Base-by-base conservation (phyloP, 2,888 invertebrate genomes). In the Tromatobia lineatoria region DNA sequence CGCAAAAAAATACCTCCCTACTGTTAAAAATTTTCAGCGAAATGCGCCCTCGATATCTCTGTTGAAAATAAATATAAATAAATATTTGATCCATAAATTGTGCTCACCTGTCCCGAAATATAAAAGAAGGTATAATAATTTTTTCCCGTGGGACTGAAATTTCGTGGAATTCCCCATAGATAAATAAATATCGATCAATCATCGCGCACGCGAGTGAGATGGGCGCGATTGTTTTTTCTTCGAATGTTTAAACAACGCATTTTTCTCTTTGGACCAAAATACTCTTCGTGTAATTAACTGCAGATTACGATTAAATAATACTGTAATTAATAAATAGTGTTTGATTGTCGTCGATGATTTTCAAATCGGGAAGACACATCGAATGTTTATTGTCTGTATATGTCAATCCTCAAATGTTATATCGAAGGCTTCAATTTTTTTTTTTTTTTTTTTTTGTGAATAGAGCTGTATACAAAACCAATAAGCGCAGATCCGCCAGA, bases 261-360 rank as follows among this genome's bases (percentile, higher is more conserved):
- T 88, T 89, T 90, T 89, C 89, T 89, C 90, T 89, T 90, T 88
- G 91, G 91, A 91, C 91, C 91, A 91, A 87, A 82, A 91, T 89
- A 89, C 86, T 90, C 89, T 89, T 89, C 87, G 88, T 89, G 89
- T 90, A 90, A 90, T 88, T 85, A 89, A 84, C 64, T 29, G 67
- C 66, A 59, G 52, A 76, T 59, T 64, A 52, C 57, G 42, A 83
- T 86, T 64, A 34, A 80, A 85, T 64, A 80, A 82, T 82, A 82
- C 20, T 86, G 85, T 85, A 85, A 85, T 81, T 61, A 86, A 82
- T 82, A 82, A 83, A 66, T 84, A 83, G 83, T 23, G 20, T 75
- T 64, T 47, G 61, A 57, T 70, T 57, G 47, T 66, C 52, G 59
- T 61, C 52, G 70, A 66, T 52, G 64, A 57, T 66, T 81, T 45